Base-by-base conservation (phyloP, 1,140 invertebrate species). In the Neodiprion lecontei region DNA sequence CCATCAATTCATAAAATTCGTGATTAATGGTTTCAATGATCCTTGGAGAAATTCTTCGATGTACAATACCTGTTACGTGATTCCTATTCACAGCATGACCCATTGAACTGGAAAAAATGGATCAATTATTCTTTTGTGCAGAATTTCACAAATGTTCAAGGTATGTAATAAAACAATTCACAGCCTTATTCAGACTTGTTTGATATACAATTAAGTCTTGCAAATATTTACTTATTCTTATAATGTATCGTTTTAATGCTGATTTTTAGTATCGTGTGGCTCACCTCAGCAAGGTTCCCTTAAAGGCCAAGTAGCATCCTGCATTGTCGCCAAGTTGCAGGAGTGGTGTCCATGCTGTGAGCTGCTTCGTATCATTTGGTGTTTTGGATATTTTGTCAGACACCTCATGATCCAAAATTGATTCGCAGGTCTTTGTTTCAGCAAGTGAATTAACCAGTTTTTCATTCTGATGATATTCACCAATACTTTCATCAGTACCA, bases 1-100 rank as follows among this genome's bases (percentile, higher is more conserved):
- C 86, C 47, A 75, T 11, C 9, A 87, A 75, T 49, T 80, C 4
- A 76, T 83, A 85, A 49, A 80, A 79, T 69, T 85, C 81, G 10
- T 82, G 72, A 53, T 78, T 68, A 10, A 77, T 67, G 4, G 83
- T 86, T 78, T 83, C 79, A 1, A 87, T 12, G 4, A 83, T 4
- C 67, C 67, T 81, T 7, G 67, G 4, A 9, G 80, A 77, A 66
- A 85, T 9, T 80, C 83, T 78, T 73, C 49, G 70, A 7, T 74
- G 9, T 23, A 87, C 66, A 10, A 74, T 40, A 61, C 77, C 76
- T 5, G 86, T 86, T 1, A 49, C 70, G 71, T 82, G 85, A 14
- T 79, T 83, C 67, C 75, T 83, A 12, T 77, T n/a, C 0, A 79
- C 14, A 67, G 82, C 23, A 14, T 84, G 79, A 12, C 80, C 82